Percentiles rank a stretch among this genome's conserved stretches.
These are phyloP conservation scores for Pseudolycoriella hygida DNA, from an alignment of 2,888 invertebrate species.

Conservation along the genomic window DNA sequence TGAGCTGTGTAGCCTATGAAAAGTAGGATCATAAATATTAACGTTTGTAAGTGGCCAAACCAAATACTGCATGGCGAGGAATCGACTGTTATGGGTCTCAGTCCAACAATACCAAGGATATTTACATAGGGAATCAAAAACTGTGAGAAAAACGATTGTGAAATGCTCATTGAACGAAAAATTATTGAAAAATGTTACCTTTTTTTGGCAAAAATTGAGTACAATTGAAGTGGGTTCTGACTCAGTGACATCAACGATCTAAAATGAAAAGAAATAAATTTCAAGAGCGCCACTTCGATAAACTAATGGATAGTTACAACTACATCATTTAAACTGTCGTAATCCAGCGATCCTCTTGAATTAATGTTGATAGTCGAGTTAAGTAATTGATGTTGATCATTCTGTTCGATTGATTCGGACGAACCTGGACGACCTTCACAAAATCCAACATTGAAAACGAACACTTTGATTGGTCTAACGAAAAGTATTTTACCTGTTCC, in stretches of 20 bases:
- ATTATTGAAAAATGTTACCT: conserved; percentile 26
- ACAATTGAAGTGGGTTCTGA: conserved; percentile 61
- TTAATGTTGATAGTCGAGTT: not conserved
- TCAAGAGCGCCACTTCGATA: conserved; percentile 9
- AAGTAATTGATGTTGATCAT: not conserved
- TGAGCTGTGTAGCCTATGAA: conserved; percentile 56
- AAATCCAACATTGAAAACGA: no score
- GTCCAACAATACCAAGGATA: conserved; percentile 54
- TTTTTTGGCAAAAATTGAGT: conserved; percentile 63
- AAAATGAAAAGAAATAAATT: conserved; percentile 14
- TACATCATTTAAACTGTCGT: conserved; percentile 25
- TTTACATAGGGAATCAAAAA: conserved; percentile 61
- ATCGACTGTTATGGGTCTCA: conserved; percentile 49
- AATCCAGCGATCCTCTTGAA: conserved; percentile 1
- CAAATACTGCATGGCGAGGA: conserved; percentile 39
- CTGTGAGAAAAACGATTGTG: conserved; percentile 22
- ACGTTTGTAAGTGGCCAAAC: conserved; percentile 47
- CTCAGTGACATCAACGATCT: conserved; percentile 55
- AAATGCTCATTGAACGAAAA: no score
- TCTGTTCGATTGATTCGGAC: not conserved
- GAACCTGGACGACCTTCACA: no score
- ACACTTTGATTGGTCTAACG: no score
- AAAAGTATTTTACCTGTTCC: no score
- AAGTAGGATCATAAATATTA: conserved; percentile 31
- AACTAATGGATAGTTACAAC: conserved; percentile 28